Conservation (phyloP, 2,888 invertebrate species). For the Prosapia bicincta region DNA sequence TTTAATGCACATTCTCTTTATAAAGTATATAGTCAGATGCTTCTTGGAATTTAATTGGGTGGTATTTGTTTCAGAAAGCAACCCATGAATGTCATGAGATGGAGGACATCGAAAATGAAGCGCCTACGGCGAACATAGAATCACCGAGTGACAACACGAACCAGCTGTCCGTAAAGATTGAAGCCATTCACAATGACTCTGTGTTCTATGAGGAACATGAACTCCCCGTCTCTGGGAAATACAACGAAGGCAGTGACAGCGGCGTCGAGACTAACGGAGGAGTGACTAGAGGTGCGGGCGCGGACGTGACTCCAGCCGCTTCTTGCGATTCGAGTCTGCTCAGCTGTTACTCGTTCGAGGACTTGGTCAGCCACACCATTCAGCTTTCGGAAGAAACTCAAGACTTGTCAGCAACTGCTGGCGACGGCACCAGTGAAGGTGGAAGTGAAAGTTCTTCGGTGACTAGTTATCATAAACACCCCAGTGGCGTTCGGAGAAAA, state of each 20-base stretch:
- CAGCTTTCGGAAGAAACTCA: conserved; percentile 19
- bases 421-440: conserved; percentile 60
- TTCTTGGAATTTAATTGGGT: too few species aligned
- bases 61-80: not conserved
- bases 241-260: conserved; percentile 69
- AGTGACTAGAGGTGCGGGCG: conserved; percentile 20
- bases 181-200: not conserved
- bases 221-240: not conserved
- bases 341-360: conserved; percentile 53
- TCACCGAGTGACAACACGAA: not conserved
- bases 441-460: conserved; percentile 65
- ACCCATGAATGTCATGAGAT: not conserved
- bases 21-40: too few species aligned
- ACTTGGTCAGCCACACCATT: conserved; percentile 26
- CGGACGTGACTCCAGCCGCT: conserved; percentile 31
- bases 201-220: not conserved
- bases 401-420: conserved; percentile 35
- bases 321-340: conserved; percentile 71
- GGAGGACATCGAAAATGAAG: not conserved
- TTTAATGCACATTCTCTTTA: too few species aligned
- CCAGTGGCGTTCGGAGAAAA: conserved; percentile 44
- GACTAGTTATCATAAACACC: conserved; percentile 21
- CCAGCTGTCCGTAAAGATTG: not conserved
- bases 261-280: conserved; percentile 58
- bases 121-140: not conserved